Percentiles rank a stretch among this genome's conserved stretches.
phyloP scores from a whole-genome alignment of 2,797 vertebrate species.

The Chrosomus eos region DNA sequence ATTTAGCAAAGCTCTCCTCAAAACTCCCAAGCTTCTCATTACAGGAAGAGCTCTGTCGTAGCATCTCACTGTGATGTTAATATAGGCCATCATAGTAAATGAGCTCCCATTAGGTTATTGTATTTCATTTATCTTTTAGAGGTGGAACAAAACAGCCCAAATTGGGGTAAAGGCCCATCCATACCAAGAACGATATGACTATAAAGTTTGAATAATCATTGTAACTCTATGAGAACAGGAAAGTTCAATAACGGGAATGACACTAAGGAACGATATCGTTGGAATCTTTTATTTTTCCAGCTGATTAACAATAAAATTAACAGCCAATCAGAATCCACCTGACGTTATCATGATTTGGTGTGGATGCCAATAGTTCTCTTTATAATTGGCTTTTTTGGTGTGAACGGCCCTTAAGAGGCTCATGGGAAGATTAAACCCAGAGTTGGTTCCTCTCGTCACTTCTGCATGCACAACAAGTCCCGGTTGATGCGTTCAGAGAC shows the following conservation, averaged over 20 bases:
- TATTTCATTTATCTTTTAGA: constrained; percentile 34
- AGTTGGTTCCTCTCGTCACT: constrained; percentile 24
- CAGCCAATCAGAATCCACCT: background rate
- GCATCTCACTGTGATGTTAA: constrained; percentile 38
- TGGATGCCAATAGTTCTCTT: background rate
- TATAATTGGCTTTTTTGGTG: background rate
- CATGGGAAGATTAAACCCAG: constrained; percentile 21
- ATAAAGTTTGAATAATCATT: background rate
- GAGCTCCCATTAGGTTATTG: constrained; percentile 44
- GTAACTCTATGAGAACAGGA: background rate
- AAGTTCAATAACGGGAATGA: background rate
- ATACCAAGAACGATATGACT: background rate
- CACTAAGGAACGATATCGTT: background rate
- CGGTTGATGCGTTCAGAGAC: constrained; percentile 38
- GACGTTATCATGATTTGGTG: background rate
- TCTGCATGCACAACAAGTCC: constrained; percentile 5
- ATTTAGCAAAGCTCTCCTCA: constrained; percentile 59
- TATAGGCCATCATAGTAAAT: constrained; percentile 52
- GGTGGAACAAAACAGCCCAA: constrained; percentile 11
- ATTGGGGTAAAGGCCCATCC: constrained; percentile 25
- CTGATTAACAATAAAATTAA: background rate
- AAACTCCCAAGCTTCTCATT: constrained; percentile 56
- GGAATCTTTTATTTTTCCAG: background rate
- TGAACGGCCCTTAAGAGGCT: constrained; percentile 1
- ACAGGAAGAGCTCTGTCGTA: constrained; percentile 49